A percentile compares a stretch with the other conserved stretches of the same genome.
These are phyloP conservation scores for Polypedilum vanderplanki DNA, from an alignment of 1,140 invertebrate genomes.

Conservation along the genomic window DNA sequence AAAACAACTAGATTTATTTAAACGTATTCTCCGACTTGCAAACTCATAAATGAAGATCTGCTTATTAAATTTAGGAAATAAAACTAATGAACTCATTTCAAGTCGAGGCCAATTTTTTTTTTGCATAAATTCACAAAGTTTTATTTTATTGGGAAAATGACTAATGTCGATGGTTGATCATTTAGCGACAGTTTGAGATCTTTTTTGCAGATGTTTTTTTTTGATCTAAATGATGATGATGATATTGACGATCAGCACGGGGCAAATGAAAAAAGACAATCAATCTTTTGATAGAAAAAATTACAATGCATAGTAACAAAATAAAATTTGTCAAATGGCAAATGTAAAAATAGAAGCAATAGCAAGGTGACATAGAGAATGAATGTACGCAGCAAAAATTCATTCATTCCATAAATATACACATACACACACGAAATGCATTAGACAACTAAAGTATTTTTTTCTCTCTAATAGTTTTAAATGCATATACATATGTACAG, in stretches of 20 bases:
- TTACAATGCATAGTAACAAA: background rate
- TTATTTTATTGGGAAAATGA: no score
- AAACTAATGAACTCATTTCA: background rate
- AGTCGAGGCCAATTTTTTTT: no score
- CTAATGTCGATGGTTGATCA: no score
- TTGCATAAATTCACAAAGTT: no score
- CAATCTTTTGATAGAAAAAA: background rate
- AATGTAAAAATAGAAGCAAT: background rate
- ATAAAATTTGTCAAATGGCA: background rate
- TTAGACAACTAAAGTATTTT: background rate
- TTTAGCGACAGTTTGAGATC: background rate
- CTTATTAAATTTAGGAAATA: background rate
- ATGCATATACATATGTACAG: background rate
- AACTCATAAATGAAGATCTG: background rate
- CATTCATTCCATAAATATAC: background rate
- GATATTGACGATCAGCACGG: background rate
- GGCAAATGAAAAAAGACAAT: background rate
- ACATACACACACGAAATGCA: background rate
- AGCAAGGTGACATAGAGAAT: background rate
- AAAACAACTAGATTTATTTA: background rate
- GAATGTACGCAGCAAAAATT: background rate
- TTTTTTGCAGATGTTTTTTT: slow-evolving; percentile 3
- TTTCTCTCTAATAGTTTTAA: background rate
- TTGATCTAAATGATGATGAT: background rate
- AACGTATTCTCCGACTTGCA: background rate